A percentile compares a stretch with the other conserved stretches of the same genome.
These are phyloP conservation scores for Ctena decussata DNA, from an alignment of 2,888 invertebrate species.

Conservation along the genomic window DNA sequence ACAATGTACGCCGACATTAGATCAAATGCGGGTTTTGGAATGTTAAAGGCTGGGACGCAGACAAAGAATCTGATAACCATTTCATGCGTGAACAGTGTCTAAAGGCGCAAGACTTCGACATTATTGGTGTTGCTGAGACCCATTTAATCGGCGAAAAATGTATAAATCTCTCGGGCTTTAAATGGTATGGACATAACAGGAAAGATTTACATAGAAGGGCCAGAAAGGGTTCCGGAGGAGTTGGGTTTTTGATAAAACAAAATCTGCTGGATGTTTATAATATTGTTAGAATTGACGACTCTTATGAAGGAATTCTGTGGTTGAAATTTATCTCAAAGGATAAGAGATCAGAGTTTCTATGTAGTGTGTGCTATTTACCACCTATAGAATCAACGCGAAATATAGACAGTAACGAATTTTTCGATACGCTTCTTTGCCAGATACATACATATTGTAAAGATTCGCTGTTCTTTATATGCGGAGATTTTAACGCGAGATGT, in stretches of 20 bases:
- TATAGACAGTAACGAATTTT: neutral
- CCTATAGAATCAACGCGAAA: neutral
- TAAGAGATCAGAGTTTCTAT: neutral
- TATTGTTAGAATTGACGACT: neutral
- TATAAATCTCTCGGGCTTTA: neutral
- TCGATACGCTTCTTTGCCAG: neutral
- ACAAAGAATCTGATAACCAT: neutral
- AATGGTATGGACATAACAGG: neutral
- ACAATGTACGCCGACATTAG: neutral
- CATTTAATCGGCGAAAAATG: neutral
- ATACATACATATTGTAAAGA: neutral
- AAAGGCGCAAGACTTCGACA: neutral
- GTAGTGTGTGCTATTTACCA: neutral
- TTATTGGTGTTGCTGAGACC: neutral
- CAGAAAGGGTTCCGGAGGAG: neutral
- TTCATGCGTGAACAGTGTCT: neutral
- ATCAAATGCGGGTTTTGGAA: slow-evolving; percentile 9
- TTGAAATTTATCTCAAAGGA: neutral
- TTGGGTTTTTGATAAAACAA: neutral
- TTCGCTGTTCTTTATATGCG: neutral
- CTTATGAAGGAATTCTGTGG: neutral
- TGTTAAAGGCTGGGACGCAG: neutral
- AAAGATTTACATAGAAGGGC: neutral
- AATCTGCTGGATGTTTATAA: neutral
- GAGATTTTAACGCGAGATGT: neutral